These are phyloP conservation scores for Triplophysa siluroides DNA, from an alignment of 2,113 vertebrate species.

Conservation along the genomic window DNA sequence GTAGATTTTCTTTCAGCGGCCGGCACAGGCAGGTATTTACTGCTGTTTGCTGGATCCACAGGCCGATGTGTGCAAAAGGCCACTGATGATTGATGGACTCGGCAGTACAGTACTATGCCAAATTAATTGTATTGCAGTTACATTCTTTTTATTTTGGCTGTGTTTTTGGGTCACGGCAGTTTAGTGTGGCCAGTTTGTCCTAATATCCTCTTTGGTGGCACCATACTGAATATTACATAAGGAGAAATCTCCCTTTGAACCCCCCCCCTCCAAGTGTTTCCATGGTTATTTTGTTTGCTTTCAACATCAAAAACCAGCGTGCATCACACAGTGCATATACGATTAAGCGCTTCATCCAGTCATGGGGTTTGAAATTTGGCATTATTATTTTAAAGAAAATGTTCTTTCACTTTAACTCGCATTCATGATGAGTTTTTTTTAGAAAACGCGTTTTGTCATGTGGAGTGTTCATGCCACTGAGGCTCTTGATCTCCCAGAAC, in stretches of 20 bases:
- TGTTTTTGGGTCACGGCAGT: not conserved
- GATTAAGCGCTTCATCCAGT: not conserved
- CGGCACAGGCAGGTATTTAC: slow-evolving; percentile 26
- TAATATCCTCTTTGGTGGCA: slow-evolving; percentile 13
- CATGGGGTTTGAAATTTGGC: too few relatives aligned
- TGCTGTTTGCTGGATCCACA: not conserved
- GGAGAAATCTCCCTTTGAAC: slow-evolving; percentile 31
- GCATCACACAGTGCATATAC: not conserved
- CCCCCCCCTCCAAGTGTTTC: slow-evolving; percentile 34
- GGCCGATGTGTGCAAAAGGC: not conserved
- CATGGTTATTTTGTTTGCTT: slow-evolving; percentile 40
- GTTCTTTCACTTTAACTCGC: too few relatives aligned
- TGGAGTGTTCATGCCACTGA: too few relatives aligned
- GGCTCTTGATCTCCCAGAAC: too few relatives aligned
- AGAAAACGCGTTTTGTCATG: too few relatives aligned
- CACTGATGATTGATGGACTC: not conserved
- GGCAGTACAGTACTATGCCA: not conserved
- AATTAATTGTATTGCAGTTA: slow-evolving; percentile 11
- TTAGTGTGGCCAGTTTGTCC: not conserved
- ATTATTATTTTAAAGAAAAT: too few relatives aligned
- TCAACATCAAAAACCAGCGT: slow-evolving; percentile 28
- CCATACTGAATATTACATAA: slow-evolving; percentile 38
- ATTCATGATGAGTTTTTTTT: too few relatives aligned
- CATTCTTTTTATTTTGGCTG: not conserved
- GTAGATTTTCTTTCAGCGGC: not conserved